phyloP scores from a whole-genome alignment of 1,140 invertebrate genomes.

The Diprion similis region DNA sequence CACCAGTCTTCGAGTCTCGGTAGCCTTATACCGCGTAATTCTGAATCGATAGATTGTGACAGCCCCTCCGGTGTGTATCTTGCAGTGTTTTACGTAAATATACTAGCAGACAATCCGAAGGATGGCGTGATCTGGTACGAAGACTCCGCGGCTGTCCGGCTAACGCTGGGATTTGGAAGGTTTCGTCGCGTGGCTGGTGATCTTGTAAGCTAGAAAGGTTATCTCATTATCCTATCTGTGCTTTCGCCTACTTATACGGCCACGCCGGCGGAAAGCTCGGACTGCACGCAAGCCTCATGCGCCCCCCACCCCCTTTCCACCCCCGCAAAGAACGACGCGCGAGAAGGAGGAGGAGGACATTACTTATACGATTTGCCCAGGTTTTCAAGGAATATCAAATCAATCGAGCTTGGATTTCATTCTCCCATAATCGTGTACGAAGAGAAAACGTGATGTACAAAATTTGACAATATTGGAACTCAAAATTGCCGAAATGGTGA shows the following conservation, averaged over 20 bases:
- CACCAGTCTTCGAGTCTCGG: too few species aligned
- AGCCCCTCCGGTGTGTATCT: not conserved
- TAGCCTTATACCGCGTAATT: too few species aligned
- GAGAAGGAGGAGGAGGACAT: too few species aligned
- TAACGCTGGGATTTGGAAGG: constrained; percentile 56
- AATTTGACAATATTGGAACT: too few species aligned
- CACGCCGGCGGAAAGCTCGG: constrained; percentile 11
- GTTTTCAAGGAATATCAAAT: too few species aligned
- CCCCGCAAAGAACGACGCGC: constrained; percentile 19
- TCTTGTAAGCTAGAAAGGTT: constrained; percentile 58
- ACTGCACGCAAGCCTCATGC: constrained; percentile 8
- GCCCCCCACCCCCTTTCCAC: too few species aligned
- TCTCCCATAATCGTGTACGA: not conserved
- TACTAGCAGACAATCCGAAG: not conserved
- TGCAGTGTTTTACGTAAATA: constrained; percentile 15
- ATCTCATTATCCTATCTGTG: constrained; percentile 60
- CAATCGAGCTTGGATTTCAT: not conserved
- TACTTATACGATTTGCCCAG: too few species aligned
- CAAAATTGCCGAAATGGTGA: too few species aligned
- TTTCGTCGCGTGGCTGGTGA: constrained; percentile 60
- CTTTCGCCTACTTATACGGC: constrained; percentile 48
- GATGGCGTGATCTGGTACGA: constrained; percentile 24
- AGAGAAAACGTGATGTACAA: too few species aligned
- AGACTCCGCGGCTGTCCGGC: constrained; percentile 30
- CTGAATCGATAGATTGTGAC: too few species aligned